Conservation (phyloP, 2,888 invertebrate genomes). For the Drosophila quasianomalipes region DNA sequence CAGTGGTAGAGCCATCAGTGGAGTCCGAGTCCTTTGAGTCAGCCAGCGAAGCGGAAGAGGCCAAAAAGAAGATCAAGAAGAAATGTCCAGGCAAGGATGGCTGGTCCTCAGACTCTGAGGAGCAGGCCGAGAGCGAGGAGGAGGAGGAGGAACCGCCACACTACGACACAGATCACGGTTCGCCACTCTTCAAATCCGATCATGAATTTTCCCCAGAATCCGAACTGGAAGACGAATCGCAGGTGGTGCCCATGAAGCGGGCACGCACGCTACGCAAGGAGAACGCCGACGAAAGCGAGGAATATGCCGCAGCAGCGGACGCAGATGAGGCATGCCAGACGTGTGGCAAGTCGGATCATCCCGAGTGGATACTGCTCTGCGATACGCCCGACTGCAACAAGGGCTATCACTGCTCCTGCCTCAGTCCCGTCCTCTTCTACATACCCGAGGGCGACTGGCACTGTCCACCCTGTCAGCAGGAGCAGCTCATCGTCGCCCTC, state of each 20-base stretch:
- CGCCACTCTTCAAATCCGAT: constrained; percentile 90
- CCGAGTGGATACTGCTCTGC: constrained; percentile 98
- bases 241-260: constrained; percentile 90
- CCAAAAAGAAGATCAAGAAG: constrained; percentile 85
- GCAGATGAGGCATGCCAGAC: constrained; percentile 92
- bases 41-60: constrained; percentile 82
- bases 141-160: constrained; percentile 86
- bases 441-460: constrained; percentile 99
- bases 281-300: constrained; percentile 86
- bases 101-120: constrained; percentile 85
- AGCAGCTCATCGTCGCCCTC: constrained; percentile 90
- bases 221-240: constrained; percentile 90
- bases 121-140: constrained; percentile 86
- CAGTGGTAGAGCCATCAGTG: constrained; percentile 78
- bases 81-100: constrained; percentile 84
- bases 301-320: constrained; percentile 85
- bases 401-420: constrained; percentile 99
- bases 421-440: constrained; percentile 95
- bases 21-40: constrained; percentile 71
- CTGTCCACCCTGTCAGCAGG: constrained; percentile 98
- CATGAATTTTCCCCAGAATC: constrained; percentile 98
- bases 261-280: constrained; percentile 93
- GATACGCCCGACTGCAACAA: constrained; percentile 93
- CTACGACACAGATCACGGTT: constrained; percentile 86
- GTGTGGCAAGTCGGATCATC: constrained; percentile 96